phyloP scores from a whole-genome alignment of 92 coral and sea anemone genomes.

The Phymanthus crucifer region DNA sequence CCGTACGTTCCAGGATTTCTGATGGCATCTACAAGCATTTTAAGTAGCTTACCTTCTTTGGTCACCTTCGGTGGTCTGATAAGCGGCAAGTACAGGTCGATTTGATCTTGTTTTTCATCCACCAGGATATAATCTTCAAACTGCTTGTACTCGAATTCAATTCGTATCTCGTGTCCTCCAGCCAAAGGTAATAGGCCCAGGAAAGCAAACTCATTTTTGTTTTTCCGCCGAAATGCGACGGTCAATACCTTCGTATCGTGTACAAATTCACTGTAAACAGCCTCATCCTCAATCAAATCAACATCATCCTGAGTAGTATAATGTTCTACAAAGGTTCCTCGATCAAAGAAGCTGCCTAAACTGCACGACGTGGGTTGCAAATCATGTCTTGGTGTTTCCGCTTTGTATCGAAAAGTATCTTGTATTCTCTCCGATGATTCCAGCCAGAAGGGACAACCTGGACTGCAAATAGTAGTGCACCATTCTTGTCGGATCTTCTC shows the following conservation, averaged over 20 bases:
- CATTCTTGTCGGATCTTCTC: conserved; percentile 55
- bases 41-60: conserved; percentile 59
- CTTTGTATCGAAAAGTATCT: conserved; percentile 49
- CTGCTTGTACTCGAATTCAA: conserved; percentile 84
- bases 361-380: conserved; percentile 53
- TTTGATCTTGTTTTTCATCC: conserved; percentile 40
- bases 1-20: not conserved
- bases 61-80: conserved; percentile 66
- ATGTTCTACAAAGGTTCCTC: conserved; percentile 64
- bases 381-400: conserved; percentile 39
- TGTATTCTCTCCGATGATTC: conserved; percentile 53
- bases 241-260: conserved; percentile 69
- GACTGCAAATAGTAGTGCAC: conserved; percentile 41
- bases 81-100: conserved; percentile 56
- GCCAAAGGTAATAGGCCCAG: not conserved
- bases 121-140: conserved; percentile 69
- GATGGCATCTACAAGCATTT: not conserved
- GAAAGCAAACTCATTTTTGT: not conserved
- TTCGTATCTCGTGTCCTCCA: conserved; percentile 48
- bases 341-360: conserved; percentile 65
- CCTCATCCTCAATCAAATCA: conserved; percentile 16
- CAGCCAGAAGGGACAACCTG: conserved; percentile 65
- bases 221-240: conserved; percentile 39
- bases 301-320: conserved; percentile 42
- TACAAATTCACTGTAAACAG: conserved; percentile 62